phyloP scores from a whole-genome alignment of 2,113 vertebrate genomes.

The Lasiurus borealis region DNA sequence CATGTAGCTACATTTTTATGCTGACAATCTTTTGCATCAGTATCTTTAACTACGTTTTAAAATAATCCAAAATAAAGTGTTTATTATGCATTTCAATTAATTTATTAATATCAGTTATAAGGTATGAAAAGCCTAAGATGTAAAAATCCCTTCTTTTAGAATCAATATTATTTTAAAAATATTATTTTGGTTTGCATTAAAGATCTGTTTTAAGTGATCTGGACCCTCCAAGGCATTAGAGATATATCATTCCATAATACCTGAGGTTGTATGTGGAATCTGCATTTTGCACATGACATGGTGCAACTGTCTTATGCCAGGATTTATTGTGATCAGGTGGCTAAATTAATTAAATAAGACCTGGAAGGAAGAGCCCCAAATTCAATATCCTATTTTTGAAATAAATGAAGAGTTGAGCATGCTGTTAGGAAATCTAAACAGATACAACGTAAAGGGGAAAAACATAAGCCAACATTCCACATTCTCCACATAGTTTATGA shows the following conservation, averaged over 20 bases:
- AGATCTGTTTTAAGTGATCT: neutral
- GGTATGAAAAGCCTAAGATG: neutral
- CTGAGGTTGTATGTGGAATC: neutral
- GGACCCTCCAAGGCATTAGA: neutral
- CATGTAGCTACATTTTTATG: slow-evolving; percentile 24
- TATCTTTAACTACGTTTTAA: slow-evolving; percentile 37
- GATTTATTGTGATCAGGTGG: neutral
- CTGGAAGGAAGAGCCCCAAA: neutral
- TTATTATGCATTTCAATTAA: neutral
- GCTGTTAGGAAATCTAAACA: slow-evolving; percentile 9
- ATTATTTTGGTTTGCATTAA: slow-evolving; percentile 22
- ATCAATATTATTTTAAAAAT: slow-evolving; percentile 8
- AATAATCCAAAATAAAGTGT: neutral
- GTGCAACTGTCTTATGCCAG: neutral
- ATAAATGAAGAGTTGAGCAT: neutral
- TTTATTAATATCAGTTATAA: neutral
- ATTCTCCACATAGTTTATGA: neutral
- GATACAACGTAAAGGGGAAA: neutral
- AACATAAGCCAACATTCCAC: neutral
- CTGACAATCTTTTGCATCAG: neutral
- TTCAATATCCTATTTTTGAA: slow-evolving; percentile 9
- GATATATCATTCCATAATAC: neutral
- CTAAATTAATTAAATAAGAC: neutral
- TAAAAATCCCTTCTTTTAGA: neutral
- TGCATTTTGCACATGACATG: neutral